These are phyloP conservation scores for Drosophila robusta DNA, from an alignment of 2,888 invertebrate species.

Conservation along the genomic window DNA sequence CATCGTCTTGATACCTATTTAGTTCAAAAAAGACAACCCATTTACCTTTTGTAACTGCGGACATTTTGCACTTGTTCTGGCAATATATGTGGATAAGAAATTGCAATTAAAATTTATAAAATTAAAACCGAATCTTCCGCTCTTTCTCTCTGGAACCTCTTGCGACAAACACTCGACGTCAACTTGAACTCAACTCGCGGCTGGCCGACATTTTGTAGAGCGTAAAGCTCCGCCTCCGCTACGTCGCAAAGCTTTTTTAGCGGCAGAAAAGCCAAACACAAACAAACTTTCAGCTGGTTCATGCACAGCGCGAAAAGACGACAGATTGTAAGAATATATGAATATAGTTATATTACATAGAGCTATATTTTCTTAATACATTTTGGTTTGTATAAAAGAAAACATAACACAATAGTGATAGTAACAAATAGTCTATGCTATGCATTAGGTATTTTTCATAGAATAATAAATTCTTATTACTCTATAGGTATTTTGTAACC, in stretches of 20 bases:
- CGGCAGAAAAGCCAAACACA: slow-evolving; percentile 22
- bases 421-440: too few relatives aligned
- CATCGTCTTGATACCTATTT: slow-evolving; percentile 5
- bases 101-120: slow-evolving; percentile 12
- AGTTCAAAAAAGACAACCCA: not conserved
- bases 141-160: slow-evolving; percentile 21
- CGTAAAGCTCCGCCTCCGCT: slow-evolving; percentile 33
- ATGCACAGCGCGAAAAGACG: slow-evolving; percentile 31
- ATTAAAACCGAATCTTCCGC: not conserved
- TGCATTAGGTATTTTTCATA: too few relatives aligned
- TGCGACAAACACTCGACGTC: slow-evolving; percentile 27
- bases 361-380: too few relatives aligned
- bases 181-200: slow-evolving; percentile 21
- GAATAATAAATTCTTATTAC: too few relatives aligned
- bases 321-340: too few relatives aligned
- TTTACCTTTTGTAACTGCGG: slow-evolving; percentile 81
- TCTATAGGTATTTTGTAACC: too few relatives aligned
- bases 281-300: slow-evolving; percentile 43
- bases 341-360: too few relatives aligned
- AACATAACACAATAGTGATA: too few relatives aligned
- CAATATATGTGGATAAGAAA: slow-evolving; percentile 13
- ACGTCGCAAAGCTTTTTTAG: slow-evolving; percentile 37
- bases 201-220: slow-evolving; percentile 54
- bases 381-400: too few relatives aligned
- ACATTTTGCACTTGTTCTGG: slow-evolving; percentile 63